phyloP scores from a whole-genome alignment of 2,888 invertebrate species.

The Drosophila buzzatii region DNA sequence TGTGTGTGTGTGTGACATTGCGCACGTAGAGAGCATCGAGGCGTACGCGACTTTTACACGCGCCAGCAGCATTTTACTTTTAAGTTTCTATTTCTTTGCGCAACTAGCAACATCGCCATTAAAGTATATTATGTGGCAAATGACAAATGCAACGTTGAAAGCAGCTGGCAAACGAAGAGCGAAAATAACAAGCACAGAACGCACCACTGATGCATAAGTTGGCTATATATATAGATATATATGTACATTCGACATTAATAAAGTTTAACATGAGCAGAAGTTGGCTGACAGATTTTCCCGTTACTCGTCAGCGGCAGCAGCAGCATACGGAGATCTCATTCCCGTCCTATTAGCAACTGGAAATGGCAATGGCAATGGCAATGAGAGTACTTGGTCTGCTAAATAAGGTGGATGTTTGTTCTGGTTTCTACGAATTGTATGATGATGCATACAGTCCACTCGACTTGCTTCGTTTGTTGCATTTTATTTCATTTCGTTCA shows the following conservation, averaged over 20 bases:
- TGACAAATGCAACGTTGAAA: conserved; percentile 45
- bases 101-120: conserved; percentile 44
- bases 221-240: background rate
- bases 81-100: conserved; percentile 46
- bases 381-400: conserved; percentile 23
- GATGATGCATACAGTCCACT: conserved; percentile 29
- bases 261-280: conserved; percentile 26
- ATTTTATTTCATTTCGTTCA: conserved; percentile 3
- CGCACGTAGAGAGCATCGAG: conserved; percentile 56
- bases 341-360: conserved; percentile 15
- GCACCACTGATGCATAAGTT: conserved; percentile 26
- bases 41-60: conserved; percentile 72
- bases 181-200: conserved; percentile 18
- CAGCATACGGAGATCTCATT: conserved; percentile 14
- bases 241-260: conserved; percentile 21
- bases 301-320: conserved; percentile 31
- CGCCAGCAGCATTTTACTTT: conserved; percentile 54
- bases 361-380: conserved; percentile 53
- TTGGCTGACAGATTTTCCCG: conserved; percentile 30
- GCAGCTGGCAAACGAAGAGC: conserved; percentile 20
- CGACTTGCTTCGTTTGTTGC: conserved; percentile 13
- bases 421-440: conserved; percentile 61
- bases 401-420: conserved; percentile 52
- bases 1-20: conserved; percentile 53
- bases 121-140: conserved; percentile 62